These are phyloP conservation scores for Ammodytes dubius DNA, from an alignment of 2,113 vertebrate genomes.

Conservation along the genomic window DNA sequence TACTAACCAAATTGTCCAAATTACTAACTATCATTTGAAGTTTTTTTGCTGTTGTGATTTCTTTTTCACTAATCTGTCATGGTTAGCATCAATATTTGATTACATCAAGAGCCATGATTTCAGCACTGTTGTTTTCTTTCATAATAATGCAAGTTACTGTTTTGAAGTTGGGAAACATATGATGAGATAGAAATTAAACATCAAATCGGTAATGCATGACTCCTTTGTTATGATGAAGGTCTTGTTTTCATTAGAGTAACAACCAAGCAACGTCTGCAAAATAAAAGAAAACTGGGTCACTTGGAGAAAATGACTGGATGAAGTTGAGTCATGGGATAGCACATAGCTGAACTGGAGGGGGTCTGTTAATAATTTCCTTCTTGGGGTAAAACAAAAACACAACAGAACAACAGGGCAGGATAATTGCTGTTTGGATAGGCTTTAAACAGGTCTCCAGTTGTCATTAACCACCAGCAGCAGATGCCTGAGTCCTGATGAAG, in stretches of 20 bases:
- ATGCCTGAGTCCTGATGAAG: conserved; percentile 39
- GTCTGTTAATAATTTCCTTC: conserved; percentile 79
- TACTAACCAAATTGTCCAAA: neutral
- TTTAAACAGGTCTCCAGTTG: conserved; percentile 69
- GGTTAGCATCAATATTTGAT: conserved; percentile 10
- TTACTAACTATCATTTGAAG: conserved; percentile 1
- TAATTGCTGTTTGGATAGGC: conserved; percentile 74
- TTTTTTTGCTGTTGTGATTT: neutral
- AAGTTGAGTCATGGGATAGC: conserved; percentile 58
- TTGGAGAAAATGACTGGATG: conserved; percentile 59
- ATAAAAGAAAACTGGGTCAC: conserved; percentile 62
- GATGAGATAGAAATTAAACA: conserved; percentile 20
- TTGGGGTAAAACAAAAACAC: conserved; percentile 71
- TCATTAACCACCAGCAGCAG: conserved; percentile 47
- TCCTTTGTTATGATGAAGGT: conserved; percentile 22
- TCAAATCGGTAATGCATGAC: conserved; percentile 12
- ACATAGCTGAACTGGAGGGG: conserved; percentile 26
- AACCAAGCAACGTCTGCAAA: conserved; percentile 45
- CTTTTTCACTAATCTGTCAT: neutral
- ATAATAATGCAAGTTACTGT: conserved; percentile 14
- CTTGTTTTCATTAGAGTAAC: conserved; percentile 20
- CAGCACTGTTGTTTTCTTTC: conserved; percentile 22
- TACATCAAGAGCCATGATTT: neutral
- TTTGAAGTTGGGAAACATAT: conserved; percentile 13
- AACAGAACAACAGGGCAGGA: conserved; percentile 72